Base-by-base conservation (phyloP, 2,888 invertebrate species). In the Argyresthia albistria region DNA sequence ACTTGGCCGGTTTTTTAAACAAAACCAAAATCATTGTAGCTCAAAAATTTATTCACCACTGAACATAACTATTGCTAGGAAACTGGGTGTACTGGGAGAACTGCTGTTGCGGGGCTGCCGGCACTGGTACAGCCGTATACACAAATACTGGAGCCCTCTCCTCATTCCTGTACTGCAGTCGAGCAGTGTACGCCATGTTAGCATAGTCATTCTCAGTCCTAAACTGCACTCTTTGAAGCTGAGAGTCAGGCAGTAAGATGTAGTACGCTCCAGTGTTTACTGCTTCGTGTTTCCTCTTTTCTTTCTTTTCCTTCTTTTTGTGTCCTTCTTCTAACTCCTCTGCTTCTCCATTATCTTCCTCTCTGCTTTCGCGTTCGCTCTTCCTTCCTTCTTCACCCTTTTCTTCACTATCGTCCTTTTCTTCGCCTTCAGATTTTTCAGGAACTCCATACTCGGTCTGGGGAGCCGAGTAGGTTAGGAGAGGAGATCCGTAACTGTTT, bases 111-210 rank as follows among this genome's bases (percentile, higher is more conserved):
- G 25, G 12, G 15, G 3, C 43, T 42, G 15, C 52, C 25, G 35
- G 76, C 52, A 77, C 77, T 1, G 83, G 83, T 1, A 66, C 73
- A 58, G 65, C 64, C 0, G 90, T 89, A 67, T 91, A 92, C 46
- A 91, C 89, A 36, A 90, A 91, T 48, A 91, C 84, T 8, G 88
- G 88, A 14, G 92, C 90, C 0, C 90, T 90, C 54, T 91, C 90
- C 55, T 91, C 91, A 60, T 89, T 88, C 61, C 83, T 89, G 65
- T 91, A 92, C 50, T 89, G 90, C 55, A 92, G 82, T 60, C 89
- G 88, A 9, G 91, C 91, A 43, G 89, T 89, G 64, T 90, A 91
- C 15, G 89, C 91, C 91, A 91, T 92, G 53, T 91, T 90, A 69
- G 64, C 70, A 6, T 77, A 35, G 45, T 86, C 84, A 47, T 84